Base-by-base conservation (phyloP, 2,888 invertebrate species). In the Limulus polyphemus region DNA sequence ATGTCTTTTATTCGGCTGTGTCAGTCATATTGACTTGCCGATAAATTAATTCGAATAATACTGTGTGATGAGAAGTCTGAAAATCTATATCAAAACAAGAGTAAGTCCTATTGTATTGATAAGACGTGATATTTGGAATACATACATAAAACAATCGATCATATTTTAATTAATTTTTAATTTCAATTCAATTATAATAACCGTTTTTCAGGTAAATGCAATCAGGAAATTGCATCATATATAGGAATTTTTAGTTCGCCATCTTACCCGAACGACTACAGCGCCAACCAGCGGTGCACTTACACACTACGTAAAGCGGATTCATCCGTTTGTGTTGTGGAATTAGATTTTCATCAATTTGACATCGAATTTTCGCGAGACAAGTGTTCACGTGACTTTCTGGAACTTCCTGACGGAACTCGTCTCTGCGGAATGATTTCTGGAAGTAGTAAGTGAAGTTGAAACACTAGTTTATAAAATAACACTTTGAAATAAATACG, bases 171-270 rank as follows among this genome's bases (percentile, higher is more conserved):
- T n/a, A n/a, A n/a, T n/a, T n/a, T n/a, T n/a, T n/a, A n/a, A n/a
- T n/a, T n/a, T n/a, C n/a, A n/a, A n/a, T n/a, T n/a, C n/a, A n/a
- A n/a, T 32, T 32, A 32, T 32, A 32, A 32, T 32, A 32, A 32
- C 32, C 12, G 32, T 14, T 5, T 17, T 46, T 2, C 49, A 65
- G 63, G 66, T 46, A 63, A 61, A n/a, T 69, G 69, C 51, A 67
- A 69, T 56, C 64, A 65, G 47, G 64, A 62, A 32, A 60, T 69
- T 10, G 61, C 62, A 11, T 62, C 62, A 17, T 60, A 57, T 47
- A 59, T 61, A 10, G 69, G 69, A 10, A 55, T 65, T 12, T 61
- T 69, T 47, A 61, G 65, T 9, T 68, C 67, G 9, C 69, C 69
- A 1, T 61, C 62, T 1, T 69, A 59, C 58, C 69, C 69, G 1